A percentile compares a stretch with the other conserved stretches of the same genome.
Conservation (phyloP, 2,888 invertebrate genomes). For the Schizotus pectinicornis region DNA sequence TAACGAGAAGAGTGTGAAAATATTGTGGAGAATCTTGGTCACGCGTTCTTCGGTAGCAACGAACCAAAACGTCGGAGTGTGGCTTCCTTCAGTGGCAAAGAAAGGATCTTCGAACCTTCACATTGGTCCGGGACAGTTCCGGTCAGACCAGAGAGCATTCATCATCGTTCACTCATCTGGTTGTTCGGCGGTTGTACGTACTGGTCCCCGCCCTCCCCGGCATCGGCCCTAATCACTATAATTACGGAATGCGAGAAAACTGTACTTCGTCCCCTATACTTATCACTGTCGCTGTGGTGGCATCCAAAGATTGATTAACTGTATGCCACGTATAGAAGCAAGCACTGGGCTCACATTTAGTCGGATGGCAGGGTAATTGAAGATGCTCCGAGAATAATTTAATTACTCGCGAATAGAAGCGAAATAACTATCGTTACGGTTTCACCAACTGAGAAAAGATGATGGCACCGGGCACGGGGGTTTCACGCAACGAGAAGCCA, state of each 20-base stretch:
- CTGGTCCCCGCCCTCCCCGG: conserved; percentile 12
- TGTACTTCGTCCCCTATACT: conserved; percentile 39
- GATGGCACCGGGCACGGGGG: too few relatives aligned
- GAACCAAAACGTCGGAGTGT: conserved; percentile 22
- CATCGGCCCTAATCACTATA: conserved; percentile 36
- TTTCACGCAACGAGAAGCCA: too few relatives aligned
- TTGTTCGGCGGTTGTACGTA: conserved; percentile 11
- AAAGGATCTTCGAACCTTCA: conserved; percentile 10
- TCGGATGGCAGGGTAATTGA: too few relatives aligned
- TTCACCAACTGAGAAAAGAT: too few relatives aligned
- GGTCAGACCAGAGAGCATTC: conserved; percentile 20
- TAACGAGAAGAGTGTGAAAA: conserved; percentile 10
- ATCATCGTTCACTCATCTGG: conserved; percentile 26
- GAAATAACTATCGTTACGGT: too few relatives aligned
- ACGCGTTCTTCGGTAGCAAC: conserved; percentile 30
- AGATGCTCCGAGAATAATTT: too few relatives aligned
- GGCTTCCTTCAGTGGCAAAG: conserved; percentile 2
- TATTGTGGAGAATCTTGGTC: conserved; percentile 12
- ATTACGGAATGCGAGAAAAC: conserved; percentile 42
- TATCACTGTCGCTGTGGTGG: conserved; percentile 34
- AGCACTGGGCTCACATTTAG: too few relatives aligned
- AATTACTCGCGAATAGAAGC: too few relatives aligned
- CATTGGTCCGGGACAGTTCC: conserved; percentile 17
- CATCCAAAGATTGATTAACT: conserved; percentile 13
- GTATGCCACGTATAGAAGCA: too few relatives aligned